These are phyloP conservation scores for Microchrysa polita DNA, from an alignment of 2,888 invertebrate genomes.

Conservation along the genomic window DNA sequence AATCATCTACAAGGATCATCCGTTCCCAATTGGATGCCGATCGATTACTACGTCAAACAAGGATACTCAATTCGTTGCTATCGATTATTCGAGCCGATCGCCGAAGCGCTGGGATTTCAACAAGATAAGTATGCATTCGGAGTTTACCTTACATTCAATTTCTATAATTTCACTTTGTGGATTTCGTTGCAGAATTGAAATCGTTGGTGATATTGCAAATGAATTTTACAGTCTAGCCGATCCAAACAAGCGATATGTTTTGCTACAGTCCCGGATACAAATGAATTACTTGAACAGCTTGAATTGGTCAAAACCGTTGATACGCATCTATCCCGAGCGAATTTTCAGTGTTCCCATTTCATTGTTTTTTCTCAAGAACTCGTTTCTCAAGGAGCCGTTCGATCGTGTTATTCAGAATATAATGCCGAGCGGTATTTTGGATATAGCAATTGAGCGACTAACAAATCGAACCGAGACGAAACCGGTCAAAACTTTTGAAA, in stretches of 20 bases:
- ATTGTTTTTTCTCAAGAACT: conserved; percentile 22
- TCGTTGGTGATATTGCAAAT: too few species aligned
- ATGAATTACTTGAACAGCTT: conserved; percentile 5
- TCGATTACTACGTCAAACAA: conserved; percentile 6
- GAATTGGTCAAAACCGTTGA: neutral
- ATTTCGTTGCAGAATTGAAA: too few species aligned
- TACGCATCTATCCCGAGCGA: neutral
- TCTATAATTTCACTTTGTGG: too few species aligned
- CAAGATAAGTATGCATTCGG: neutral
- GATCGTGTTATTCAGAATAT: conserved; percentile 9
- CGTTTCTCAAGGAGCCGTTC: conserved; percentile 14
- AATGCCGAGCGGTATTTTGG: neutral
- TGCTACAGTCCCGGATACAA: neutral
- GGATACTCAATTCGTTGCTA: neutral
- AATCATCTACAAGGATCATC: conserved; percentile 38
- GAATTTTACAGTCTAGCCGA: neutral
- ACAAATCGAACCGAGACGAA: neutral
- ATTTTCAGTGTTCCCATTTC: neutral
- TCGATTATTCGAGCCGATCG: neutral
- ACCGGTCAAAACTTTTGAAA: neutral
- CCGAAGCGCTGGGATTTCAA: neutral
- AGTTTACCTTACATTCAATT: neutral
- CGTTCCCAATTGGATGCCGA: neutral
- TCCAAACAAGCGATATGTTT: neutral
- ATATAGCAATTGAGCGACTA: neutral